phyloP scores from a whole-genome alignment of 2,113 vertebrate genomes.

The Xenopus borealis region DNA sequence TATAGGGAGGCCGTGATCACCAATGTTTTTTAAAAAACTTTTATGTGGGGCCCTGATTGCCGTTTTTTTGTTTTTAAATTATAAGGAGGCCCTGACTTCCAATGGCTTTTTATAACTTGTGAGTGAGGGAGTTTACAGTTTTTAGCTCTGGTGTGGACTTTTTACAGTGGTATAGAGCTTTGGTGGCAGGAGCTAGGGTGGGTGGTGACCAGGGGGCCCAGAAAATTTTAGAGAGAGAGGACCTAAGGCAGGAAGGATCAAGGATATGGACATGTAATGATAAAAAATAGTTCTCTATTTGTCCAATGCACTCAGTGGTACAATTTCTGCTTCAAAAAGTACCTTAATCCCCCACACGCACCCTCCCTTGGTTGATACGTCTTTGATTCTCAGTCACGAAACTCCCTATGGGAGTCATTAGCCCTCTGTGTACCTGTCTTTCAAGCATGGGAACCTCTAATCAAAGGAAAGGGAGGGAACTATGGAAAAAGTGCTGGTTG shows the following conservation, averaged over 20 bases:
- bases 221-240: too few species aligned
- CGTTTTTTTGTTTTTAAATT: too few species aligned
- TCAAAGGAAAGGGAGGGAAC: slow-evolving; percentile 30
- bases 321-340: slow-evolving; percentile 17
- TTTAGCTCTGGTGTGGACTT: too few species aligned
- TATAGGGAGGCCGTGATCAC: too few species aligned
- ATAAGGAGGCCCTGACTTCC: too few species aligned
- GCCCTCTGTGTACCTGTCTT: neutral
- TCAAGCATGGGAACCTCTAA: neutral
- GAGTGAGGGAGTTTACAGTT: too few species aligned
- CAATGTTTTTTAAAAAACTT: too few species aligned
- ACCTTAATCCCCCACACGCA: neutral
- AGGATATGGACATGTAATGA: neutral
- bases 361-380: slow-evolving; percentile 8
- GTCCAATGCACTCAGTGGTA: slow-evolving; percentile 50
- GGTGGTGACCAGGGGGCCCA: too few species aligned
- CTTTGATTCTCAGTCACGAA: slow-evolving; percentile 18
- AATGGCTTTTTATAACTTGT: too few species aligned
- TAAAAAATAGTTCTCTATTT: slow-evolving; percentile 52
- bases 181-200: too few species aligned
- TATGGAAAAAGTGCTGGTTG: slow-evolving; percentile 1
- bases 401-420: slow-evolving; percentile 22
- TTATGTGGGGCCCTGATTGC: too few species aligned
- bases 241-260: neutral
- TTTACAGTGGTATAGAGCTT: too few species aligned